Evolutionary conservation across 2,797 vertebrate genomes (phyloP), one percentile per base, ranked within the genome.

Genomic region (Acanthurus lineatus): DNA sequence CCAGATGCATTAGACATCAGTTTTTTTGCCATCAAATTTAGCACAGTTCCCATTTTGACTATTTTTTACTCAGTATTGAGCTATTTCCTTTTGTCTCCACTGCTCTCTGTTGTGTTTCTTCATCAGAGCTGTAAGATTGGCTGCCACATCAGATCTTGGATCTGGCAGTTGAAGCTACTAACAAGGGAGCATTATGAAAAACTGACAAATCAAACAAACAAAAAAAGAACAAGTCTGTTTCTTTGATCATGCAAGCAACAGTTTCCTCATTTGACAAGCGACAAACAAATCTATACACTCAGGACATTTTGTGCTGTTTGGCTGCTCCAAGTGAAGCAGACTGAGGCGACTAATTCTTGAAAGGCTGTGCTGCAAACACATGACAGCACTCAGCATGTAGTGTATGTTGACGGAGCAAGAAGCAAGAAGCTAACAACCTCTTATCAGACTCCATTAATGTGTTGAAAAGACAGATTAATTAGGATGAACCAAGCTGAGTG

Each of bases 81-180:
- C 42, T 59, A 1, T 44, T 47, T 25, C 35, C 6, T 20, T 73
- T 60, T 70, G n/a, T 63, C 44, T 51, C 63, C 12, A 45, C 28
- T 19, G 9, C 25, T 63, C 63, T 72, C 8, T 59, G 56, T 64
- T 78, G 42, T 78, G 53, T 49, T 77, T 35, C 62, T 73, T 57
- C 10, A 20, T 60, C 6, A 17, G 49, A 68, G 51, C 54, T 69
- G 68, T 64, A 56, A 53, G 48, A 67, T 47, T 58, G 57, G 66
- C 77, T 79, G 69, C 67, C 66, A 59, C 56, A 45, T 73, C 77
- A 44, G 47, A 83, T 71, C 22, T 76, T 48, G 44, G 47, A 77
- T 81, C 75, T 77, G 78, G 68, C 81, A 88, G 65, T 47, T 76
- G 63, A 61, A 62, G 66, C 79, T 59, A 61, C 68, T 67, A 86